Evolutionary conservation across 2,113 vertebrate genomes (phyloP).

Genomic region (Chaetura pelagica): DNA sequence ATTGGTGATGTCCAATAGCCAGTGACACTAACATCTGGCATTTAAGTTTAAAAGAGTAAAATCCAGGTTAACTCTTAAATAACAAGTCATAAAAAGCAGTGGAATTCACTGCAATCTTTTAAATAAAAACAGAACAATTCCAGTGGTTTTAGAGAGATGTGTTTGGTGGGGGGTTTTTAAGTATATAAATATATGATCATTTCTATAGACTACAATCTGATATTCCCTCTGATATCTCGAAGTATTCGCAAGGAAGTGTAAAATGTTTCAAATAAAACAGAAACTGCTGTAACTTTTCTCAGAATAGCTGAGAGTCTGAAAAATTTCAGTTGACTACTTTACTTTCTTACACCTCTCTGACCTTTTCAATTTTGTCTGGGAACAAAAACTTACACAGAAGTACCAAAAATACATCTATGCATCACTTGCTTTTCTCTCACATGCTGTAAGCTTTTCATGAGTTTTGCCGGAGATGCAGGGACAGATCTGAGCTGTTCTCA

Average conservation of each 20-base stretch:
- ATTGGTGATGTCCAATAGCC: neutral
- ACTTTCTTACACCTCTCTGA: neutral
- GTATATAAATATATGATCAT: neutral
- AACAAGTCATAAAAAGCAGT: neutral
- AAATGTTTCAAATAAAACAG: neutral
- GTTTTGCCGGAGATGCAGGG: neutral
- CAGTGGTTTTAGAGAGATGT: neutral
- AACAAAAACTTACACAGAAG: neutral
- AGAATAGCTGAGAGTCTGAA: neutral
- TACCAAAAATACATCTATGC: neutral
- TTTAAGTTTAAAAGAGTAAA: conserved; percentile 24
- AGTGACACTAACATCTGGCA: neutral
- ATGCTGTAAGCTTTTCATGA: neutral
- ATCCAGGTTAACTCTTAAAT: neutral
- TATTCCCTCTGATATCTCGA: neutral
- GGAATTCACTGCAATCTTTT: neutral
- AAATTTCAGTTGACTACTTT: neutral
- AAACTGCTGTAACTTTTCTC: neutral
- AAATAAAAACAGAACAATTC: neutral
- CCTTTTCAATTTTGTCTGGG: neutral
- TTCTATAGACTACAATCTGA: neutral
- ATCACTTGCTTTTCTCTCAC: neutral
- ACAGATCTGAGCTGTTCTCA: neutral
- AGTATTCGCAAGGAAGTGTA: neutral
- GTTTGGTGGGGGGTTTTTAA: neutral